A percentile compares a stretch with the other conserved stretches of the same genome.
phyloP scores from a whole-genome alignment of 1,140 invertebrate genomes.

The Cydia amplana region DNA sequence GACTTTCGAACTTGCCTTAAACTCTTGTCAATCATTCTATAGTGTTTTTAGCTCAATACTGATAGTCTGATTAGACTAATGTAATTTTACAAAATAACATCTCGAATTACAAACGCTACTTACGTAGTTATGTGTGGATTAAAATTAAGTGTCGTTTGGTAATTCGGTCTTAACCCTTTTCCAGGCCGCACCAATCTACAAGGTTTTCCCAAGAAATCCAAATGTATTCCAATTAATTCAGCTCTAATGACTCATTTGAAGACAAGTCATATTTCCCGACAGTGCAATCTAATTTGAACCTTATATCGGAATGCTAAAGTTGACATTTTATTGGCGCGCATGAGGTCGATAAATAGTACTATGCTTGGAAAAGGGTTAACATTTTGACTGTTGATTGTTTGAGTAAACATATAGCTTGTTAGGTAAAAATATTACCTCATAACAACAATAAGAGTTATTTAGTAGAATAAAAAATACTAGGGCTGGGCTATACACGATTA shows the following conservation, averaged over 20 bases:
- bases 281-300: too few species aligned
- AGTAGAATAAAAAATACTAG: not conserved
- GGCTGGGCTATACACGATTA: not conserved
- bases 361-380: too few species aligned
- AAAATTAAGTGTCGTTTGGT: not conserved
- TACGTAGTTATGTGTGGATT: not conserved
- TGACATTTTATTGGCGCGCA: too few species aligned
- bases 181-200: too few species aligned
- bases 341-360: too few species aligned
- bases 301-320: too few species aligned
- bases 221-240: too few species aligned
- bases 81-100: not conserved
- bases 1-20: not conserved
- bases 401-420: not conserved
- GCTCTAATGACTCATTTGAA: too few species aligned
- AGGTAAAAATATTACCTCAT: not conserved
- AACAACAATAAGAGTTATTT: constrained; percentile 17
- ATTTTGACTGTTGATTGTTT: not conserved
- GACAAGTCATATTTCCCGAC: too few species aligned
- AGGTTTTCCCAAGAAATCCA: too few species aligned
- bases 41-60: constrained; percentile 17
- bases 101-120: not conserved
- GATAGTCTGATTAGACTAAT: constrained; percentile 26
- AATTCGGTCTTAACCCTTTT: not conserved
- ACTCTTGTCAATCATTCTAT: constrained; percentile 14